These are phyloP conservation scores for Sphenopsis melanotis DNA, from an alignment of 2,797 vertebrate genomes.

Conservation along the genomic window DNA sequence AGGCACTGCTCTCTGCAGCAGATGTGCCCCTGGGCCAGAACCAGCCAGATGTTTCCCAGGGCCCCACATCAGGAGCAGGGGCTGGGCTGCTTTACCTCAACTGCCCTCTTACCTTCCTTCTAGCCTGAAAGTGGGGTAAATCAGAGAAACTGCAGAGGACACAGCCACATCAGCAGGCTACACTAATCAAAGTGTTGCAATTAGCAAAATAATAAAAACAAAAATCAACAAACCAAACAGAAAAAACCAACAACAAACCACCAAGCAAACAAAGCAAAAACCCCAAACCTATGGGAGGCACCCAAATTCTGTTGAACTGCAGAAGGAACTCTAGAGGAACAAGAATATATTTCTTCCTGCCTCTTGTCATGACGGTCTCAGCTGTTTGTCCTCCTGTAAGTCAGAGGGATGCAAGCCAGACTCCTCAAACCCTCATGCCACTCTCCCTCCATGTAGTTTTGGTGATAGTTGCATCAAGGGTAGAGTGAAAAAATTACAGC, in stretches of 20 bases:
- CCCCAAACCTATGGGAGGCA: background rate
- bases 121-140: background rate
- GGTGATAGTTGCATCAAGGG: background rate
- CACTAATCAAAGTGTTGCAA: background rate
- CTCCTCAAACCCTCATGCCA: background rate
- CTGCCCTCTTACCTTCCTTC: background rate
- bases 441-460: rapidly evolving
- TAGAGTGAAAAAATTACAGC: background rate
- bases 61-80: background rate
- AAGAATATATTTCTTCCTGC: background rate
- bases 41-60: background rate
- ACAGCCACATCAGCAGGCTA: background rate
- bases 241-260: background rate
- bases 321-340: background rate
- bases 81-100: background rate
- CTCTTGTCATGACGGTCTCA: background rate
- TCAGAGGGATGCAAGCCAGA: background rate
- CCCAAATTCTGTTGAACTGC: background rate
- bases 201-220: background rate
- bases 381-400: background rate
- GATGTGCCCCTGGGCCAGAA: background rate
- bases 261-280: background rate
- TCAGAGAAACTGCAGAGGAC: background rate
- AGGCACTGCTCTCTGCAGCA: background rate
- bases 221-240: too few species aligned